Percentiles rank a stretch among this genome's conserved stretches.
These are phyloP conservation scores for Oxygymnocypris stewartii DNA, from an alignment of 2,113 vertebrate genomes.

Conservation along the genomic window DNA sequence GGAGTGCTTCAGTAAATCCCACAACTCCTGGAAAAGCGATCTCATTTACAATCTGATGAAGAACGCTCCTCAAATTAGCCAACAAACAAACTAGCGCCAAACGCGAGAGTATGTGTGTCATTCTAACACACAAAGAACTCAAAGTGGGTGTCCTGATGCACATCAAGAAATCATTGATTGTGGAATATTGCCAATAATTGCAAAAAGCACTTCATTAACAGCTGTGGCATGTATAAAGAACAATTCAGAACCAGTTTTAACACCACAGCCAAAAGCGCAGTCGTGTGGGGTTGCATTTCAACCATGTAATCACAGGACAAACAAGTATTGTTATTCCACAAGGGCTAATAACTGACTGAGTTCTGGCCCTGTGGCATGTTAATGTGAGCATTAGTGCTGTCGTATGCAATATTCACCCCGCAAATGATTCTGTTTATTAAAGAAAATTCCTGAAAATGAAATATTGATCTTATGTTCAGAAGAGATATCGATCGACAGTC, in stretches of 20 bases:
- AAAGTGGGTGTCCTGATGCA: not conserved
- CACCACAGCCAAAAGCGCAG: not conserved
- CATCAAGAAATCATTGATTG: not conserved
- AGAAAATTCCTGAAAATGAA: slow-evolving; percentile 58
- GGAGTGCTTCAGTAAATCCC: slow-evolving; percentile 22
- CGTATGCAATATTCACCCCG: slow-evolving; percentile 40
- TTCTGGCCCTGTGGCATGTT: slow-evolving; percentile 10
- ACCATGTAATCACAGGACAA: not conserved
- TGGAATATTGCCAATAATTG: not conserved
- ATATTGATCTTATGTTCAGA: slow-evolving; percentile 50
- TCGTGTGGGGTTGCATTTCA: not conserved
- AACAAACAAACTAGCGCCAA: slow-evolving; percentile 43
- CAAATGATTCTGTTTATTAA: slow-evolving; percentile 57
- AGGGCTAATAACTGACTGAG: slow-evolving; percentile 16
- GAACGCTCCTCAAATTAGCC: slow-evolving; percentile 42
- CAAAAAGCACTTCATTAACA: not conserved
- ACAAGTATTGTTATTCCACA: not conserved
- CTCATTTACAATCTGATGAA: slow-evolving; percentile 41
- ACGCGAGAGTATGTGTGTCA: slow-evolving; percentile 5
- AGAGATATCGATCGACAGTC: slow-evolving; percentile 45
- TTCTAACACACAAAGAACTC: slow-evolving; percentile 1
- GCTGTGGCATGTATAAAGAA: not conserved
- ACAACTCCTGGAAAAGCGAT: slow-evolving; percentile 24
- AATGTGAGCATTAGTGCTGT: slow-evolving; percentile 38
- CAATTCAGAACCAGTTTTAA: not conserved